Conservation (phyloP, 2,113 vertebrate genomes). For the Syrmaticus mikado region DNA sequence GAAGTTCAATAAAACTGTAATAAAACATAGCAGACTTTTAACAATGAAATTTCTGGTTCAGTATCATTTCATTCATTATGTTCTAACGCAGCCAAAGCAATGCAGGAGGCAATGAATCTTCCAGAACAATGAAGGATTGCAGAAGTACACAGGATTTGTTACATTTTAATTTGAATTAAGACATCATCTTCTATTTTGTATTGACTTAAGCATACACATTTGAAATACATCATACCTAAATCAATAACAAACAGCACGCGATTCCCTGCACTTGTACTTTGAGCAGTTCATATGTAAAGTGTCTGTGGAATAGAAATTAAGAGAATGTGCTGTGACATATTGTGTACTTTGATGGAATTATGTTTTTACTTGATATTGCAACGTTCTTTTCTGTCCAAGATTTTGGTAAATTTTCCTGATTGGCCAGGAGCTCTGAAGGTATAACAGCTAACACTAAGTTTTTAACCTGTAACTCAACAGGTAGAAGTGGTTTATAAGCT, state of each 20-base stretch:
- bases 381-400: not conserved
- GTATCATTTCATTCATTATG: slow-evolving; percentile 21
- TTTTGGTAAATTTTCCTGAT: not conserved
- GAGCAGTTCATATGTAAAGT: not conserved
- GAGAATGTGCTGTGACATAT: not conserved
- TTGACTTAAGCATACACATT: slow-evolving; percentile 39
- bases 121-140: not conserved
- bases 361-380: slow-evolving; percentile 3
- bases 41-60: slow-evolving; percentile 36
- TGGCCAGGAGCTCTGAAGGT: not conserved
- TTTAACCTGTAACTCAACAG: not conserved
- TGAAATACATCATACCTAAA: slow-evolving; percentile 43
- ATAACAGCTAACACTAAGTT: not conserved
- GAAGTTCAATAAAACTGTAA: slow-evolving; percentile 44
- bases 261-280: slow-evolving; percentile 25
- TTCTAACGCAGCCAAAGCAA: not conserved
- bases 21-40: slow-evolving; percentile 47
- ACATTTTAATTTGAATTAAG: slow-evolving; percentile 35
- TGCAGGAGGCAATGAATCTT: not conserved
- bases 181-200: not conserved
- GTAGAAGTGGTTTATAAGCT: slow-evolving; percentile 16
- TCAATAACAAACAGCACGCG: slow-evolving; percentile 37
- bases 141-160: not conserved
- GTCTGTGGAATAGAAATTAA: not conserved
- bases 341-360: not conserved